phyloP scores from a whole-genome alignment of 2,888 invertebrate species.

The Eupithecia abbreviata region DNA sequence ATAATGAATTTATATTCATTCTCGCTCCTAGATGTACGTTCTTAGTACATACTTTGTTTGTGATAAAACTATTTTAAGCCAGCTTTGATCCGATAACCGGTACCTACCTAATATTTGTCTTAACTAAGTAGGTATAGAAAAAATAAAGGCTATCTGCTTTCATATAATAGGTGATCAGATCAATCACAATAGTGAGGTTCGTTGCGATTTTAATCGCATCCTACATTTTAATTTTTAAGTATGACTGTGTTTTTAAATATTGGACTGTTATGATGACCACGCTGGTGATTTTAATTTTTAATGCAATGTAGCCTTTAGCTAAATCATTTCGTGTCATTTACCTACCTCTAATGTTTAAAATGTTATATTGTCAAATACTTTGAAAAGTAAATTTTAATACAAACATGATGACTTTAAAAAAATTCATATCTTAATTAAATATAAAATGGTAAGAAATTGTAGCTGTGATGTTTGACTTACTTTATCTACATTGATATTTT shows the following conservation, averaged over 20 bases:
- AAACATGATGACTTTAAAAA: not conserved
- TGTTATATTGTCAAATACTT: not conserved
- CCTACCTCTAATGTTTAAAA: not conserved
- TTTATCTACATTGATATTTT: not conserved
- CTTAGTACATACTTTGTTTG: not conserved
- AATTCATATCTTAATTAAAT: not conserved
- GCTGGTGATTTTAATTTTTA: not conserved
- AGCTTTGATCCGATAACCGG: not conserved
- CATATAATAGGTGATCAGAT: too few species aligned
- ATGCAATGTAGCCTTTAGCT: not conserved
- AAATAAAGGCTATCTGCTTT: not conserved
- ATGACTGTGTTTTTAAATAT: not conserved
- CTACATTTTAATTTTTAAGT: not conserved
- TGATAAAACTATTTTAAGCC: not conserved
- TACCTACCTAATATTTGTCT: not conserved
- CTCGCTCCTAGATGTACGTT: not conserved
- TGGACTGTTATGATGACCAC: not conserved
- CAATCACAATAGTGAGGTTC: slow-evolving; percentile 9
- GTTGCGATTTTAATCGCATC: not conserved
- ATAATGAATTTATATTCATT: not conserved
- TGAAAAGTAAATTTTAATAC: not conserved
- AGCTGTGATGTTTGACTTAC: slow-evolving; percentile 24
- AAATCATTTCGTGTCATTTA: not conserved
- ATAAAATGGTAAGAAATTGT: slow-evolving; percentile 12
- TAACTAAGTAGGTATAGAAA: not conserved